phyloP scores from a whole-genome alignment of 2,113 vertebrate genomes.

The Sisor rabdophorus region DNA sequence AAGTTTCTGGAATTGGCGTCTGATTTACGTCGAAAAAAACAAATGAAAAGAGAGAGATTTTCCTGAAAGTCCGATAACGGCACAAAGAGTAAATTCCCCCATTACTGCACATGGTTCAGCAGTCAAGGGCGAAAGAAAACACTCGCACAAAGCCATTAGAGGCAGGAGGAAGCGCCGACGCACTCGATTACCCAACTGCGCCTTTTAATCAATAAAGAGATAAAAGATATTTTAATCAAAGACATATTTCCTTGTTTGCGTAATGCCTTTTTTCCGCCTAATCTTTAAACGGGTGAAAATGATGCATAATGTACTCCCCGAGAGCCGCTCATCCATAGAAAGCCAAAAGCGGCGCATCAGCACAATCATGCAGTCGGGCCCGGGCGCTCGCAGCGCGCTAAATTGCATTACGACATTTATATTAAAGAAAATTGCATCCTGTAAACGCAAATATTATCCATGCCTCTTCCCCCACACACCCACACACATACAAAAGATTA shows the following conservation, averaged over 20 bases:
- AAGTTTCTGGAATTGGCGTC: neutral
- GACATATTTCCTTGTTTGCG: constrained; percentile 69
- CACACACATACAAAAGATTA: constrained; percentile 58
- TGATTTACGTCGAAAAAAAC: neutral
- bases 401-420: constrained; percentile 91
- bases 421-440: constrained; percentile 91
- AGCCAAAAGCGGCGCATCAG: constrained; percentile 76
- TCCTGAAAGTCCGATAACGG: neutral
- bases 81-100: constrained; percentile 9
- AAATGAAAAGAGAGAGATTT: neutral
- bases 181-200: constrained; percentile 69
- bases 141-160: constrained; percentile 43
- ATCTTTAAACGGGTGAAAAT: constrained; percentile 70
- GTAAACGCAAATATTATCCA: constrained; percentile 85
- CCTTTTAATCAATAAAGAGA: constrained; percentile 80
- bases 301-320: constrained; percentile 62
- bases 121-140: constrained; percentile 16
- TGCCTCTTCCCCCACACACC: constrained; percentile 61
- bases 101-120: neutral
- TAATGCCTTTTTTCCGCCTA: constrained; percentile 59
- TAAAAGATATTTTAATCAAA: constrained; percentile 76
- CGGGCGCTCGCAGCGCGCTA: constrained; percentile 79
- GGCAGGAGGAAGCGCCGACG: constrained; percentile 52
- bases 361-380: constrained; percentile 69
- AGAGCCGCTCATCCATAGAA: constrained; percentile 64